Evolutionary conservation across 23 tunicate species (phyloP).

Genomic region (Oikopleura vanhoeffeni): DNA sequence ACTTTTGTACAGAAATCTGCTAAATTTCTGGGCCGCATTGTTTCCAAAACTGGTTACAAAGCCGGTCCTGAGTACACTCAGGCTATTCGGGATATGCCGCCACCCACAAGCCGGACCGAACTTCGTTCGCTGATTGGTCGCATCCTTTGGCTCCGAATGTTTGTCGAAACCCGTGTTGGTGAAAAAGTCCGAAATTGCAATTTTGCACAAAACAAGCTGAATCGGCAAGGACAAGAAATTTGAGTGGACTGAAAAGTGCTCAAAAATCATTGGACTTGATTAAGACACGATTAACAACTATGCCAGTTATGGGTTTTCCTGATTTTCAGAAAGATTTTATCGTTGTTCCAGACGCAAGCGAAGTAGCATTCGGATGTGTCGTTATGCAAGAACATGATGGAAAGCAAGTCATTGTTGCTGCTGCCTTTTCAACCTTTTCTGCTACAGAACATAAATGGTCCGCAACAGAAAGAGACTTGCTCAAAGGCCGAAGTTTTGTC

Average conservation of each 20-base stretch:
- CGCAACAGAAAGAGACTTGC: conserved; percentile 14
- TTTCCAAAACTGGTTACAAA: not conserved
- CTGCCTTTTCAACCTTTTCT: not conserved
- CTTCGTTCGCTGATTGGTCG: not conserved
- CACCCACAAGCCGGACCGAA: not conserved
- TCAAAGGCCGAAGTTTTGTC: not conserved
- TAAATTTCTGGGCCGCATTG: not conserved
- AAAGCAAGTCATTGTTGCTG: not conserved
- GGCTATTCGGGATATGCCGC: not conserved
- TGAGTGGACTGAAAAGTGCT: too few species aligned
- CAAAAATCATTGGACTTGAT: not conserved
- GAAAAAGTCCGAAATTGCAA: not conserved
- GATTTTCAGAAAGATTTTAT: not conserved
- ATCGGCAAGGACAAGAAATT: too few species aligned
- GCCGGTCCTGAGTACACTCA: not conserved
- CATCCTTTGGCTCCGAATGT: not conserved
- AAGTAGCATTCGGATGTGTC: not conserved
- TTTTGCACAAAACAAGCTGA: too few species aligned
- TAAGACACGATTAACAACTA: not conserved
- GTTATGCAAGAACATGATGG: not conserved
- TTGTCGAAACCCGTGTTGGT: not conserved
- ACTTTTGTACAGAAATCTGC: not conserved
- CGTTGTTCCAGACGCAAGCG: not conserved
- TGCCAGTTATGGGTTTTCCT: not conserved
- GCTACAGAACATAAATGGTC: conserved; percentile 14